Base-by-base conservation (phyloP, 2,888 invertebrate genomes). In the Cylloceria caligata region DNA sequence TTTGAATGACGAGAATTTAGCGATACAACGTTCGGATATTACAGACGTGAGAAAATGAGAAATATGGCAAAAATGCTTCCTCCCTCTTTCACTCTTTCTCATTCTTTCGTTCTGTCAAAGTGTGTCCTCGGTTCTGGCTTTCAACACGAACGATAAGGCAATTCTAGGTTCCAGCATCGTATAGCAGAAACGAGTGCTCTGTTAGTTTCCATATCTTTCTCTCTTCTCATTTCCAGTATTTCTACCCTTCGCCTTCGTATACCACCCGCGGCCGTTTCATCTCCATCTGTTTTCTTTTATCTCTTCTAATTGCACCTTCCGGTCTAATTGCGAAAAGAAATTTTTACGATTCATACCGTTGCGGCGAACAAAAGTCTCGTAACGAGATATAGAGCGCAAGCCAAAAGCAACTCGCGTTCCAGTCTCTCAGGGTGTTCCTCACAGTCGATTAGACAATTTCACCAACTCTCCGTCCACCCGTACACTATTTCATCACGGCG, bases 251-350 rank as follows among this genome's bases (percentile, higher is more conserved):
- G 36, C 7, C 27, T 36, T 36, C 24, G 34, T 65, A 9, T 13
- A 24, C 9, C 13, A 45, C 27, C 21, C 36, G 34, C 34, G 24
- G 39, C 36, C 62, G 42, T 39, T 71, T 68, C 27, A 52, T 71
- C 80, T 80, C 81, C 75, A 60, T 42, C 67, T 64, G 65, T 47
- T 81, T 47, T 80, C 73, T 77, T 84, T 84, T 75, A 49, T 81
- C 69, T 69, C 67, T 60, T 71, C 78, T 85, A 84, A 85, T 85
- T 85, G 78, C 81, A 73, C 80, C 76, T 76, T 74, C 75, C 81
- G 49, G 69, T 55, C 74, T 85, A 83, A 85, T 84, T 84, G 83
- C 79, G 65, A 52, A 67, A 72, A 77, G 76, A 76, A 84, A 84
- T 84, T 82, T 83, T 80, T 73, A 80, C 82, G 80, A 80, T 84